Conservation (phyloP, 2,888 invertebrate species). For the Drosophila subquinaria region DNA sequence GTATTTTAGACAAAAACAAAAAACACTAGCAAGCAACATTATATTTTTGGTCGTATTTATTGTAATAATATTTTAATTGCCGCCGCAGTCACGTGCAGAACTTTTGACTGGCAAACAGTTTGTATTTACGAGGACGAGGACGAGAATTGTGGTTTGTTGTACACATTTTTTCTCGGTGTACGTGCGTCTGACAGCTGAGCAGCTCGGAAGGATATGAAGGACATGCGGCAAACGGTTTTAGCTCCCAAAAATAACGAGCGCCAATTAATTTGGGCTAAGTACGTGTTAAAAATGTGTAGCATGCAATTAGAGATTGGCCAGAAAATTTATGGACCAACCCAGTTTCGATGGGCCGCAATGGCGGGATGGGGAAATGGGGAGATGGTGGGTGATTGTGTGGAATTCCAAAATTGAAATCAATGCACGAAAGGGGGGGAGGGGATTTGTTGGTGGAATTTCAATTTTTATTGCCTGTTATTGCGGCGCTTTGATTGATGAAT, state of each 20-base stretch:
- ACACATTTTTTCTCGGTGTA: conserved; percentile 39
- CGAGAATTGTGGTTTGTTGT: conserved; percentile 63
- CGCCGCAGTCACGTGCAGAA: conserved; percentile 72
- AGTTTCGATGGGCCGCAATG: conserved; percentile 4
- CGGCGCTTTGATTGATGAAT: conserved; percentile 71
- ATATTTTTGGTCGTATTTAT: conserved; percentile 59
- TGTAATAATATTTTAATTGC: conserved; percentile 79
- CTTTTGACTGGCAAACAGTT: conserved; percentile 69
- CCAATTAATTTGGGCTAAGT: conserved; percentile 78
- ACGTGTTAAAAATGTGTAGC: conserved; percentile 74
- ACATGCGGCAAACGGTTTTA: conserved; percentile 17
- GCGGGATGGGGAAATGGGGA: not conserved
- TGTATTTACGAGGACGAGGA: conserved; percentile 55
- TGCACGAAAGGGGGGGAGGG: not conserved
- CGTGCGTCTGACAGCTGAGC: conserved; percentile 73
- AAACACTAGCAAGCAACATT: conserved; percentile 5
- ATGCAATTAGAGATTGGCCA: conserved; percentile 71
- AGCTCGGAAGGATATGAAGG: conserved; percentile 25
- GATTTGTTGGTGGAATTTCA: conserved; percentile 36
- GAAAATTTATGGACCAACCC: conserved; percentile 68
- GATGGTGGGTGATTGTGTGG: conserved; percentile 15
- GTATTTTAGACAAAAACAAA: conserved; percentile 31
- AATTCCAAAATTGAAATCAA: conserved; percentile 62
- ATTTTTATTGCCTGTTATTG: conserved; percentile 64
- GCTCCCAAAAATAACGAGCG: conserved; percentile 50